Percentiles rank a stretch among this genome's conserved stretches.
Evolutionary conservation across 2,113 vertebrate genomes (phyloP).

Genomic region (Bothrops jararaca): DNA sequence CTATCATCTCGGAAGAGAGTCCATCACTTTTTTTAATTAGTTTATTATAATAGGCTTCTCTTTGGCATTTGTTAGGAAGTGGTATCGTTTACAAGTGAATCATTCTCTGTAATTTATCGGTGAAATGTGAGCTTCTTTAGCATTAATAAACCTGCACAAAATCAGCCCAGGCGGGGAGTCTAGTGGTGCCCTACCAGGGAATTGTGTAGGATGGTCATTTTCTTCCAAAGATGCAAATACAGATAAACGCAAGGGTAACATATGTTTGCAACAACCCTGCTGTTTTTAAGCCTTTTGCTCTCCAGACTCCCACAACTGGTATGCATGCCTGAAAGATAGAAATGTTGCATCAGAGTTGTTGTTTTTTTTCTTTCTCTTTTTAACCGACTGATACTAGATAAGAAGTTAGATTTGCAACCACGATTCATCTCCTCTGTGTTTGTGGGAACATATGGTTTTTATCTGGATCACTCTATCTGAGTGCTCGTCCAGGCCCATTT

Average conservation of each 20-base stretch:
- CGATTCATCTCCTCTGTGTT: background rate
- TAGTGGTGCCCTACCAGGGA: constrained; percentile 20
- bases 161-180: constrained; percentile 16
- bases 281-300: background rate
- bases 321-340: background rate
- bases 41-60: background rate
- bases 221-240: background rate
- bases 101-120: constrained; percentile 53
- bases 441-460: background rate
- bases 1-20: no score
- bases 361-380: background rate
- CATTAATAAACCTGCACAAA: constrained; percentile 51
- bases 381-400: background rate
- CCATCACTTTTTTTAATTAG: background rate
- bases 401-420: background rate
- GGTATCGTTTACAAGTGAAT: constrained; percentile 43
- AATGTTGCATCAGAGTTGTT: background rate
- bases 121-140: constrained; percentile 36
- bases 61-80: constrained; percentile 7
- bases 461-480: background rate
- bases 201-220: background rate
- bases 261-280: background rate
- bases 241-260: background rate
- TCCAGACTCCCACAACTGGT: background rate
- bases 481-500: background rate